Evolutionary conservation across 2,797 vertebrate genomes (phyloP).

Genomic region (Molossus molossus): DNA sequence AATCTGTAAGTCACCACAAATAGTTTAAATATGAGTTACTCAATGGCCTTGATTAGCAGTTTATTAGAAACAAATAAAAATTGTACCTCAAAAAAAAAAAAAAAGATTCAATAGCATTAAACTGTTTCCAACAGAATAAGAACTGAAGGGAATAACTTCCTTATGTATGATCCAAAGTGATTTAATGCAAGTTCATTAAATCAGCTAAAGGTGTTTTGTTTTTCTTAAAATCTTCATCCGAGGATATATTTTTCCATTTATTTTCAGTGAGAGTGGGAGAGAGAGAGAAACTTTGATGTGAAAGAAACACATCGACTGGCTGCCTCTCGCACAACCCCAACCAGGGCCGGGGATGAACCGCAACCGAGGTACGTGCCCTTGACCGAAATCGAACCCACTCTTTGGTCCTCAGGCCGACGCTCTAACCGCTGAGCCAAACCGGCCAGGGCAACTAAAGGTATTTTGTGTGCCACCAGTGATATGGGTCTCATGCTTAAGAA

Average conservation of each 20-base stretch:
- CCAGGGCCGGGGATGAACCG: no score
- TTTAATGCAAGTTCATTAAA: not conserved
- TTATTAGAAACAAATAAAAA: slow-evolving; percentile 21
- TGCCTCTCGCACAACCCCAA: no score
- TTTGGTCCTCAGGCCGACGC: no score
- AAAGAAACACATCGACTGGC: no score
- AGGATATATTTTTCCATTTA: no score
- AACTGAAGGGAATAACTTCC: not conserved
- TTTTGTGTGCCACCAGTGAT: not conserved
- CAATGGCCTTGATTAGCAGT: not conserved
- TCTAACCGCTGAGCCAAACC: no score
- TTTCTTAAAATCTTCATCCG: no score
- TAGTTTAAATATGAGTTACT: not conserved
- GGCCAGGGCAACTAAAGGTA: not conserved
- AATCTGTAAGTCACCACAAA: not conserved
- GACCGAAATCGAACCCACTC: no score
- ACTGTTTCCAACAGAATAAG: not conserved
- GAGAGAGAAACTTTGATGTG: no score
- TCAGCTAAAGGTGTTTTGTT: not conserved
- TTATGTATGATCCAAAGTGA: not conserved
- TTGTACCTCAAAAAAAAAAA: not conserved
- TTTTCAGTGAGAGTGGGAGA: no score
- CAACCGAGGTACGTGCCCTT: no score
- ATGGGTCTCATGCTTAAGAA: not conserved
- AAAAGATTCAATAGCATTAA: not conserved